Percentiles rank a stretch among this genome's conserved stretches.
phyloP scores from a whole-genome alignment of 2,113 vertebrate genomes.

The Accipiter virgatus region DNA sequence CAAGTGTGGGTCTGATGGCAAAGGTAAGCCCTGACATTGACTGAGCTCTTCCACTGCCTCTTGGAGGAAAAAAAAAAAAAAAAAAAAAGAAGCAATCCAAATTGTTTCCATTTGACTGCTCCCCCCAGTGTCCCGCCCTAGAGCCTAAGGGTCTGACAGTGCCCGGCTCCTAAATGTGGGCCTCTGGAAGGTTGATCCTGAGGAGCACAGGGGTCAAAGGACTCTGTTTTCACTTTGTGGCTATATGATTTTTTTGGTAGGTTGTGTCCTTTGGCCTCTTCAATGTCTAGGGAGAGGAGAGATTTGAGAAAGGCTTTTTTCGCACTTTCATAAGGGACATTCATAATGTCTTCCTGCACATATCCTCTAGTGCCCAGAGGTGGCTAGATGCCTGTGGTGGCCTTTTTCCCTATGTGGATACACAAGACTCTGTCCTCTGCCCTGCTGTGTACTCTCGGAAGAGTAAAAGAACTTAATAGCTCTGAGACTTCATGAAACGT shows the following conservation, averaged over 20 bases:
- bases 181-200: not conserved
- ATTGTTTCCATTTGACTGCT: not conserved
- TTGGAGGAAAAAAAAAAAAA: not conserved
- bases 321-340: not conserved
- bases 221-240: not conserved
- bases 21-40: not conserved
- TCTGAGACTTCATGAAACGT: not conserved
- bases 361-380: not conserved
- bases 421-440: not conserved
- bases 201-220: not conserved
- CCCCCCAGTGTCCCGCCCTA: not conserved
- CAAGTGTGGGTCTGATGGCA: not conserved
- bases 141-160: not conserved
- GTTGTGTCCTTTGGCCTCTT: not conserved
- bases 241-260: not conserved
- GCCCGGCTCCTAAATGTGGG: not conserved
- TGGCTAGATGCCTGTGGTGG: not conserved
- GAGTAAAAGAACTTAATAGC: not conserved
- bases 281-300: not conserved
- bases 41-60: not conserved
- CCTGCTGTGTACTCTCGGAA: not conserved
- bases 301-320: not conserved
- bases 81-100: not conserved
- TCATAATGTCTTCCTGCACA: not conserved
- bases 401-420: not conserved